These are phyloP conservation scores for Ferdinandea cuprea DNA, from an alignment of 2,888 invertebrate genomes.

Conservation along the genomic window DNA sequence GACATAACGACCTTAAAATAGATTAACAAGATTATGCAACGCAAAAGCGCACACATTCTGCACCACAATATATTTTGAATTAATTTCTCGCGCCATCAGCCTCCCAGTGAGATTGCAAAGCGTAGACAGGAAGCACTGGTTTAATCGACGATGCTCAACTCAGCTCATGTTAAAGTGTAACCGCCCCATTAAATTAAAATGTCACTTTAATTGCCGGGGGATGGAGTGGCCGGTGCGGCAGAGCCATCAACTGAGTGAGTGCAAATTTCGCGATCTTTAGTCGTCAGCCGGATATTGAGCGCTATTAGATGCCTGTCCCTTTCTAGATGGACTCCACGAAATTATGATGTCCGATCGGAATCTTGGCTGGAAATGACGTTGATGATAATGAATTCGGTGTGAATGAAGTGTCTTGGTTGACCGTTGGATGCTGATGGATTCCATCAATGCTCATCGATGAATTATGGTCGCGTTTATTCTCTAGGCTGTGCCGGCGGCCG, in stretches of 20 bases:
- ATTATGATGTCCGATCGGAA: conserved; percentile 69
- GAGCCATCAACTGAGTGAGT: conserved; percentile 18
- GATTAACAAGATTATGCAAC: conserved; percentile 64
- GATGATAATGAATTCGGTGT: conserved; percentile 67
- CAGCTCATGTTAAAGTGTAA: conserved; percentile 57
- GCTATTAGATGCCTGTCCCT: conserved; percentile 56
- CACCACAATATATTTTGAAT: conserved; percentile 61
- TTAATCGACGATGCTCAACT: conserved; percentile 54
- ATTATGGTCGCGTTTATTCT: conserved; percentile 26
- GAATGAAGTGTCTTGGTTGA: conserved; percentile 45
- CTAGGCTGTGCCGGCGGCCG: conserved; percentile 7
- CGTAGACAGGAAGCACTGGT: conserved; percentile 47
- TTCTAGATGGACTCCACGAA: conserved; percentile 55
- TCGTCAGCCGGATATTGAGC: conserved; percentile 66
- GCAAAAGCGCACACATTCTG: conserved; percentile 53
- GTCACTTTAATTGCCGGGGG: conserved; percentile 68
- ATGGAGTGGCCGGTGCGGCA: conserved; percentile 43
- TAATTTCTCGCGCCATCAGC: conserved; percentile 62
- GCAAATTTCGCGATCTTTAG: conserved; percentile 53
- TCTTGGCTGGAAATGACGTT: conserved; percentile 53
- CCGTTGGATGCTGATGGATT: conserved; percentile 30
- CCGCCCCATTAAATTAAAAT: conserved; percentile 73
- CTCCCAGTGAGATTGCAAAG: conserved; percentile 22
- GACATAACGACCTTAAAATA: conserved; percentile 38
- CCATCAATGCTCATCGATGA: conserved; percentile 37